Conservation (phyloP, 2,797 vertebrate genomes). For the Notamacropus eugenii region DNA sequence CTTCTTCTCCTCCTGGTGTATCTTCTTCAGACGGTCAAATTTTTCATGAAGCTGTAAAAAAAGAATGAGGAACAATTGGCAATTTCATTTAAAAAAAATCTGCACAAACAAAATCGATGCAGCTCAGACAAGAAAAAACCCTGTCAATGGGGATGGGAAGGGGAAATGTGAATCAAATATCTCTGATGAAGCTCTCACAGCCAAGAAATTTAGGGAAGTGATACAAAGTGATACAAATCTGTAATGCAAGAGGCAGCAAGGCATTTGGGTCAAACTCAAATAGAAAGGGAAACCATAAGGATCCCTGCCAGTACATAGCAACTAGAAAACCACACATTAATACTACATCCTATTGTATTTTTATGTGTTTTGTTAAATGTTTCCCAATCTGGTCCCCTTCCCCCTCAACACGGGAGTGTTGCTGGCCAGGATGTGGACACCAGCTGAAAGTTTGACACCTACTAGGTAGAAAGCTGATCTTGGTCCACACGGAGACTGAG, state of each 20-base stretch:
- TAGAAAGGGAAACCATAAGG: background rate
- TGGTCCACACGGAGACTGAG: background rate
- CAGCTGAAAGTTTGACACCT: background rate
- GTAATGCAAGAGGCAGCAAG: background rate
- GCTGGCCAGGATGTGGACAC: background rate
- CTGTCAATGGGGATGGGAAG: no score
- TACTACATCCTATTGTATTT: background rate
- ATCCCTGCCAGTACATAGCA: background rate
- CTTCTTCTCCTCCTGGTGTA: conserved; percentile 99
- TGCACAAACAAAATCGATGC: background rate
- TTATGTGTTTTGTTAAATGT: background rate
- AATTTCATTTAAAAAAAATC: background rate
- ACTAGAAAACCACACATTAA: background rate
- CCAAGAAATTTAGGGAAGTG: background rate
- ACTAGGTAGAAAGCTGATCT: background rate
- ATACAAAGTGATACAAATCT: background rate
- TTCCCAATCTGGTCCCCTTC: background rate
- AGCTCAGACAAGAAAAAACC: background rate
- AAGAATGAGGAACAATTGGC: conserved; percentile 51
- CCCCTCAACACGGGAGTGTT: background rate
- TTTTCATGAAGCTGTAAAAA: conserved; percentile 94
- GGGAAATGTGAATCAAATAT: background rate
- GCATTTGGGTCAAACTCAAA: background rate
- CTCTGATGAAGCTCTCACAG: background rate
- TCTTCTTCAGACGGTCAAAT: conserved; percentile 98